Conservation (phyloP, 2,888 invertebrate species). For the Erebia epiphron region DNA sequence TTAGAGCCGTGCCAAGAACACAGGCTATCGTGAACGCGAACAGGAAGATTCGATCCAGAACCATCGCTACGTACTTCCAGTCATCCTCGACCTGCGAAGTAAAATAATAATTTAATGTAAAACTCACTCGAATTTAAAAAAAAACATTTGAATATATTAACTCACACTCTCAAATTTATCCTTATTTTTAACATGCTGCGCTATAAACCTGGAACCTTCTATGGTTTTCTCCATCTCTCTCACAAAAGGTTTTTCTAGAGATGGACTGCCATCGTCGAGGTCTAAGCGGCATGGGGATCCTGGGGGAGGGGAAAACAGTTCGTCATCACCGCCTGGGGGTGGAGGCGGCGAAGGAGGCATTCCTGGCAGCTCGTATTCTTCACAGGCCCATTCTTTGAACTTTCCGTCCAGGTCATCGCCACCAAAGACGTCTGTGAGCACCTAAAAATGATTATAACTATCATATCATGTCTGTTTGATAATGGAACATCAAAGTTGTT, state of each 20-base stretch:
- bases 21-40: conserved; percentile 98
- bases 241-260: conserved; percentile 91
- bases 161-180: conserved; percentile 97
- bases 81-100: conserved; percentile 93
- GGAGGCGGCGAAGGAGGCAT: conserved; percentile 89
- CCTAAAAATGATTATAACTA: conserved; percentile 62
- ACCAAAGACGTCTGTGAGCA: conserved; percentile 91
- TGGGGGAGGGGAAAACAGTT: conserved; percentile 91
- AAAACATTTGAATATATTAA: conserved; percentile 46
- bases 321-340: conserved; percentile 91
- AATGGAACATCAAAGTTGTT: neutral
- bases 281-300: conserved; percentile 84
- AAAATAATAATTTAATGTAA: neutral
- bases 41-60: conserved; percentile 97
- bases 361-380: conserved; percentile 89
- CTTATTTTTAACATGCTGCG: conserved; percentile 97
- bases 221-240: conserved; percentile 96
- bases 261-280: conserved; percentile 87
- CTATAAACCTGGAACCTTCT: conserved; percentile 96
- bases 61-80: conserved; percentile 99
- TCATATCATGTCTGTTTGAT: neutral
- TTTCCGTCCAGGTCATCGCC: conserved; percentile 80
- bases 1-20: conserved; percentile 93
- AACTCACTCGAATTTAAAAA: neutral
- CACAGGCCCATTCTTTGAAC: conserved; percentile 81